Percentiles rank a stretch among this genome's conserved stretches.
Evolutionary conservation across 2,888 invertebrate genomes (phyloP).

Genomic region (Rhaphigaster nebulosa): DNA sequence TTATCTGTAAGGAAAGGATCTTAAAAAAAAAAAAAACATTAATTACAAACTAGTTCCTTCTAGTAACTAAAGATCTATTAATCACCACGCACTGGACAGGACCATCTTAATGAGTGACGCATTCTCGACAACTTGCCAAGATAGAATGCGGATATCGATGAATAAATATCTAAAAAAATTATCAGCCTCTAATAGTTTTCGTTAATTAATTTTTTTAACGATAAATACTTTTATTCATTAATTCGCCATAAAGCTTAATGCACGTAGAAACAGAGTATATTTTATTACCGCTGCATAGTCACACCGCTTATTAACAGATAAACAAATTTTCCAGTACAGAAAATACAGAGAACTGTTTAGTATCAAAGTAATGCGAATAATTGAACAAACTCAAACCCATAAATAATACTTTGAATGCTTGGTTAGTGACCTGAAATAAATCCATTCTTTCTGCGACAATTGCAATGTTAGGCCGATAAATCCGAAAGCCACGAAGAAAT

Average conservation of each 20-base stretch:
- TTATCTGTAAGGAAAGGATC: background rate
- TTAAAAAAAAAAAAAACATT: background rate
- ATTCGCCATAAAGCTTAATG: background rate
- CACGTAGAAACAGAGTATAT: no score
- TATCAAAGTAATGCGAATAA: no score
- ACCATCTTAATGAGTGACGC: background rate
- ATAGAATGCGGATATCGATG: conserved; percentile 15
- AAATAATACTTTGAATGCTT: no score
- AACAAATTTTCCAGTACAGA: background rate
- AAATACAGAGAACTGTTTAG: background rate
- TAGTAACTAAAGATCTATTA: background rate
- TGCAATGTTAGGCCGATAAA: no score
- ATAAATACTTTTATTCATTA: background rate
- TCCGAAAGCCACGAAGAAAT: no score
- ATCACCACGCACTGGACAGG: background rate
- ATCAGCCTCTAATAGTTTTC: background rate
- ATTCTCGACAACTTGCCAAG: background rate
- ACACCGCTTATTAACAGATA: background rate
- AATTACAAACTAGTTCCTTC: conserved; percentile 2
- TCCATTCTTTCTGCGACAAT: no score
- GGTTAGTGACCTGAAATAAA: no score
- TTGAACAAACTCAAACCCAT: no score
- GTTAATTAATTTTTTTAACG: background rate
- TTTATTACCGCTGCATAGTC: no score
- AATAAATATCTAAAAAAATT: background rate